These are phyloP conservation scores for Limnothrissa miodon DNA, from an alignment of 2,113 vertebrate species.

Conservation along the genomic window DNA sequence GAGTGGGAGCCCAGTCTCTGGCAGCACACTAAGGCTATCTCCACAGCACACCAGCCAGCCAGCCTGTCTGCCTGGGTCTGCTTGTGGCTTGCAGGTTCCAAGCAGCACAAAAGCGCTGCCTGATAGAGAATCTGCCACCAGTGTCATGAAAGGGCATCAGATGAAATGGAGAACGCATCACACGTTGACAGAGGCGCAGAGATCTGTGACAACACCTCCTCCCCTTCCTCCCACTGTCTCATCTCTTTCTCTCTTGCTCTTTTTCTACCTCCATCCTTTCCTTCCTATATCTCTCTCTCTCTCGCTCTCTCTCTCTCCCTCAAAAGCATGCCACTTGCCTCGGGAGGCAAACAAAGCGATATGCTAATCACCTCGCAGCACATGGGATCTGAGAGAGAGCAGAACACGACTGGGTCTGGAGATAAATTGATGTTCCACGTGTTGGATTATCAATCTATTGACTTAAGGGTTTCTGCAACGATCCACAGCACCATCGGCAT, in stretches of 20 bases:
- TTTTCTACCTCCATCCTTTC: constrained; percentile 14
- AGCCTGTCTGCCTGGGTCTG: constrained; percentile 2
- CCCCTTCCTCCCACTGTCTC: constrained; percentile 24
- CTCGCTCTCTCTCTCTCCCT: background rate
- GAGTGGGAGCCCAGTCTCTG: background rate
- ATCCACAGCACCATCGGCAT: background rate
- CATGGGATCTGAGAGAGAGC: constrained; percentile 2
- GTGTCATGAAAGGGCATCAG: constrained; percentile 8
- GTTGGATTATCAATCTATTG: background rate
- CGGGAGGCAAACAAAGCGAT: constrained; percentile 20
- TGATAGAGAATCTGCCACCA: constrained; percentile 6
- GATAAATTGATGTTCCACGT: constrained; percentile 4
- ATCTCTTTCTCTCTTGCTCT: constrained; percentile 24
- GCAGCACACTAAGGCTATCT: background rate
- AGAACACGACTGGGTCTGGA: background rate
- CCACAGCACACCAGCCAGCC: background rate
- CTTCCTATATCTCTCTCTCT: background rate
- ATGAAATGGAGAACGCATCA: constrained; percentile 31
- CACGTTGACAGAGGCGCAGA: background rate
- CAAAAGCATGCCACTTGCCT: background rate
- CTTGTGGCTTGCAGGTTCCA: background rate
- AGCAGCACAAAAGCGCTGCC: background rate
- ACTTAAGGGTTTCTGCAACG: background rate
- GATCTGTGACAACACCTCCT: constrained; percentile 21
- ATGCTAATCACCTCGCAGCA: constrained; percentile 31